Evolutionary conservation across 2,113 vertebrate genomes (phyloP).

Genomic region (Poeciliopsis prolifica): DNA sequence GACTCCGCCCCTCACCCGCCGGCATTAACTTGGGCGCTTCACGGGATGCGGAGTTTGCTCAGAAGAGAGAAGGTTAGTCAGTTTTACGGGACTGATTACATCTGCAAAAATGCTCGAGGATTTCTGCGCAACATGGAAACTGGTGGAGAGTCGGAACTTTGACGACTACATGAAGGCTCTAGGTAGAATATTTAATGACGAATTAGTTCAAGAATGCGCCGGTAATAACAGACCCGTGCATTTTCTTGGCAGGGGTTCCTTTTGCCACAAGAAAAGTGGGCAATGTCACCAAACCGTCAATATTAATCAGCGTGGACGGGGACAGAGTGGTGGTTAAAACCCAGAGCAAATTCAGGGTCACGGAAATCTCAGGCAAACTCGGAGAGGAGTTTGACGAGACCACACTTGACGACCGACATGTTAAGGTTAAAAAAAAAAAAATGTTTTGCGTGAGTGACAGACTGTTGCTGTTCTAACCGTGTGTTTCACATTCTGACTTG

Average conservation of each 20-base stretch:
- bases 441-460: background rate
- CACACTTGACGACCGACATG: slow-evolving; percentile 91
- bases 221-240: too few relatives aligned
- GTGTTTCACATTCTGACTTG: background rate
- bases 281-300: slow-evolving; percentile 93
- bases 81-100: slow-evolving; percentile 8
- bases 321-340: slow-evolving; percentile 91
- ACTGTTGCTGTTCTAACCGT: background rate
- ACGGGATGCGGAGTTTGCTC: slow-evolving; percentile 1
- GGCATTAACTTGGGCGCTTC: slow-evolving; percentile 45
- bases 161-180: slow-evolving; percentile 97
- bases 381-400: slow-evolving; percentile 97
- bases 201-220: background rate
- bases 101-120: slow-evolving; percentile 88
- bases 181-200: slow-evolving; percentile 72
- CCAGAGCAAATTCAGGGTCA: slow-evolving; percentile 95
- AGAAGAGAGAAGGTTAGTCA: background rate
- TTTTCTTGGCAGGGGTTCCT: slow-evolving; percentile 84
- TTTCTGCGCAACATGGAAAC: slow-evolving; percentile 95
- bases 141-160: slow-evolving; percentile 95
- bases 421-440: slow-evolving; percentile 83
- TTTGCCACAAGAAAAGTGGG: slow-evolving; percentile 95
- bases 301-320: slow-evolving; percentile 90
- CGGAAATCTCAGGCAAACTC: slow-evolving; percentile 89
- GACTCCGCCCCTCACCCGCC: slow-evolving; percentile 24